These are phyloP conservation scores for Leguminivora glycinivorella DNA, from an alignment of 1,140 invertebrate genomes.

Conservation along the genomic window DNA sequence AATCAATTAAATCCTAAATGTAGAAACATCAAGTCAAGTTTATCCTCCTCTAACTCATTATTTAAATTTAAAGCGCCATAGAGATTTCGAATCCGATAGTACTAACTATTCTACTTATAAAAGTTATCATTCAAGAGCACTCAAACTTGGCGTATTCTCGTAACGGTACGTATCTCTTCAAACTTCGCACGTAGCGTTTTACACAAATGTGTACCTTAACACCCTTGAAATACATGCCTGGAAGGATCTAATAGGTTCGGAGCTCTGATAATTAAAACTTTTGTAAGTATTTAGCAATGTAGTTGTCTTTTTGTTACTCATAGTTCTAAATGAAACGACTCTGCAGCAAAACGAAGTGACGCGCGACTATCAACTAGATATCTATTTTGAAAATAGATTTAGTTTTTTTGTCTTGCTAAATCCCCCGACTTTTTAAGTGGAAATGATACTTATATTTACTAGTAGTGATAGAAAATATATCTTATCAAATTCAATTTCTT, in stretches of 20 bases:
- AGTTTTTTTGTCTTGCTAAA: too few relatives aligned
- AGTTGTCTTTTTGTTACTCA: too few relatives aligned
- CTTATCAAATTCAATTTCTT: too few relatives aligned
- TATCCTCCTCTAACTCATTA: background rate
- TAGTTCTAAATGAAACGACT: too few relatives aligned
- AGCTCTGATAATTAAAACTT: background rate
- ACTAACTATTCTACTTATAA: constrained; percentile 44
- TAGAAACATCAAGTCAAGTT: too few relatives aligned
- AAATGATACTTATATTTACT: too few relatives aligned
- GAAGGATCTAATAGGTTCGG: constrained; percentile 32
- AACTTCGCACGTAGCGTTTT: constrained; percentile 65
- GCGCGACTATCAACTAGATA: too few relatives aligned
- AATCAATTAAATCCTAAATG: too few relatives aligned
- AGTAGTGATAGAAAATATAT: too few relatives aligned
- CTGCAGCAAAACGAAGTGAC: too few relatives aligned
- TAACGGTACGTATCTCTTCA: constrained; percentile 64
- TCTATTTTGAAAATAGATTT: too few relatives aligned
- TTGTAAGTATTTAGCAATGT: background rate
- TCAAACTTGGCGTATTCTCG: constrained; percentile 62
- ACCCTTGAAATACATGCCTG: constrained; percentile 43
- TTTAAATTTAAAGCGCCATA: background rate
- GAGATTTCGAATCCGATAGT: background rate
- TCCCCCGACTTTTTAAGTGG: too few relatives aligned
- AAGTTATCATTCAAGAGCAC: constrained; percentile 66
- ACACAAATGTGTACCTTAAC: constrained; percentile 67